phyloP scores from a whole-genome alignment of 2,797 vertebrate species.

The Sardinella longiceps region DNA sequence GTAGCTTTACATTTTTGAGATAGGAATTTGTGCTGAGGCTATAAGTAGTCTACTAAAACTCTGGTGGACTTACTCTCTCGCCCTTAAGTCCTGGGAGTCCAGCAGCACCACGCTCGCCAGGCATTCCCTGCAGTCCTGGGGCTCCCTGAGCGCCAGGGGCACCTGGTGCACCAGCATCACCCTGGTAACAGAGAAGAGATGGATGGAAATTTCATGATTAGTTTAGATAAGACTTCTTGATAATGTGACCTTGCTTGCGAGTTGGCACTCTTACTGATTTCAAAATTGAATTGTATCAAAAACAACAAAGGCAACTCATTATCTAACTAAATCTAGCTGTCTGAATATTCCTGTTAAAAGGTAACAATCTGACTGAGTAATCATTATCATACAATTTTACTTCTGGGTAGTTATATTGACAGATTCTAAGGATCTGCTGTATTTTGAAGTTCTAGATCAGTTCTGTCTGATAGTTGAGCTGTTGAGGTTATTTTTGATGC shows the following conservation, averaged over 20 bases:
- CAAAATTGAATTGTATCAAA: neutral
- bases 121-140: slow-evolving; percentile 98
- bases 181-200: slow-evolving; percentile 70
- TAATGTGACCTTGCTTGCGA: neutral
- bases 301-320: neutral
- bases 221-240: neutral
- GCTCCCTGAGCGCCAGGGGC: slow-evolving; percentile 86
- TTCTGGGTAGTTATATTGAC: neutral
- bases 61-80: slow-evolving; percentile 85
- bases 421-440: neutral
- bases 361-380: neutral
- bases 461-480: too few relatives aligned
- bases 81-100: slow-evolving; percentile 96
- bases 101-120: slow-evolving; percentile 91
- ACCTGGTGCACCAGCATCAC: slow-evolving; percentile 89
- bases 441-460: too few relatives aligned
- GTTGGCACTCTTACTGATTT: neutral
- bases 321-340: neutral
- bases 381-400: neutral
- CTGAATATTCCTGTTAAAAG: neutral
- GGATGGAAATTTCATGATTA: neutral
- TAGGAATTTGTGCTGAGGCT: neutral
- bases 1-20: too few relatives aligned
- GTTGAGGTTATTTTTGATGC: too few relatives aligned
- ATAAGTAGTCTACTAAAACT: neutral